Evolutionary conservation across 2,888 invertebrate genomes (phyloP).

Genomic region (Monochamus alternatus): DNA sequence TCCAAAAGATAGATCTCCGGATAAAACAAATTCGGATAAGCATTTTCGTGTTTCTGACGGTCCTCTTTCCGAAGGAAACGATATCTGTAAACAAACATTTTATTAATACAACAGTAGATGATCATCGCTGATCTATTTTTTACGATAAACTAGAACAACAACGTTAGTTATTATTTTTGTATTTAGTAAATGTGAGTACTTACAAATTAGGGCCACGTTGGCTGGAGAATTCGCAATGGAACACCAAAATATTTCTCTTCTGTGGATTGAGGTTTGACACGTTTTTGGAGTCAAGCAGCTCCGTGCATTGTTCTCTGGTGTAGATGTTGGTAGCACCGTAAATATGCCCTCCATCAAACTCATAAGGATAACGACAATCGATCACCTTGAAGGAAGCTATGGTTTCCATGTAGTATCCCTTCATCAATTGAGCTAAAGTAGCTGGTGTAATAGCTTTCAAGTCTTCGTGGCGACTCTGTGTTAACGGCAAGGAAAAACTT

Average conservation of each 20-base stretch:
- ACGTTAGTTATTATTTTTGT: background rate
- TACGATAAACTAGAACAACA: too few relatives aligned
- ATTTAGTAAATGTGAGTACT: slow-evolving; percentile 69
- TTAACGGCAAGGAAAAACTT: slow-evolving; percentile 83
- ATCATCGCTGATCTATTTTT: background rate
- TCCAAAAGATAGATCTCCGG: slow-evolving; percentile 96
- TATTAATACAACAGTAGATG: slow-evolving; percentile 12
- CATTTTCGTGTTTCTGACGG: slow-evolving; percentile 83
- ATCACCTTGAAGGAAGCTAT: slow-evolving; percentile 85
- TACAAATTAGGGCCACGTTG: slow-evolving; percentile 95
- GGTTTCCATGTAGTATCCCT: slow-evolving; percentile 78
- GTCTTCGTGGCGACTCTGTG: slow-evolving; percentile 82
- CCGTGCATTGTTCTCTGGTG: slow-evolving; percentile 83
- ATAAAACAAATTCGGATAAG: slow-evolving; percentile 89
- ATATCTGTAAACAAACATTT: slow-evolving; percentile 73
- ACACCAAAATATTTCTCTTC: slow-evolving; percentile 85
- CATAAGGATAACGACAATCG: slow-evolving; percentile 97
- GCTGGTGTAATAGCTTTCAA: slow-evolving; percentile 84
- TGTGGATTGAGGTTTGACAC: slow-evolving; percentile 57
- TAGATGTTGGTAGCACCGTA: slow-evolving; percentile 87
- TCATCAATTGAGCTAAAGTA: slow-evolving; percentile 82
- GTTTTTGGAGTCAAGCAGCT: slow-evolving; percentile 71
- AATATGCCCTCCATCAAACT: slow-evolving; percentile 94
- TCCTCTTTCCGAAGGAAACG: slow-evolving; percentile 89
- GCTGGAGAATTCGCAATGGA: slow-evolving; percentile 98